Evolutionary conservation across 2,888 invertebrate species (phyloP), one percentile per base, ranked within the genome.

Genomic region (Alviniconcha strummeri): DNA sequence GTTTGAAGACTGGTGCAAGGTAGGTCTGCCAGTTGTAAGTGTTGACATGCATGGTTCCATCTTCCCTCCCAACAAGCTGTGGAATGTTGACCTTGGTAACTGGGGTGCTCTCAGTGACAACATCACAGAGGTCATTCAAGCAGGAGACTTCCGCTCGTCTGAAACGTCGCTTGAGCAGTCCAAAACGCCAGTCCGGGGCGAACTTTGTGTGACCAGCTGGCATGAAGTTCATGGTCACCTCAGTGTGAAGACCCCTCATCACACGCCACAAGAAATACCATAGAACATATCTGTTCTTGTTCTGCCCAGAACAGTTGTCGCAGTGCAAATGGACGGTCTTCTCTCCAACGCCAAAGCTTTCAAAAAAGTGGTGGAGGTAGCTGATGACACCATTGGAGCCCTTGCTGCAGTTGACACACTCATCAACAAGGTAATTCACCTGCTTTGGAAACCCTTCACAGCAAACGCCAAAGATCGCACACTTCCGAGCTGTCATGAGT

Each of bases 401-500:
- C 74, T 87, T 86, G 36, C 83, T 85, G 74, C 71, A 60, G 60
- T 52, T 76, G 13, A 83, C 57, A 2, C 83, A 85, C 76, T 90
- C 88, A 80, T 89, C 89, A 75, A 89, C 83, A 11, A 88, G 85
- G 80, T 84, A 90, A 78, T 85, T 86, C 7, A 86, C 80, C 36
- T 85, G 85, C n/a, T 74, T 15, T 4, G 81, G 79, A 11, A 86
- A 9, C 4, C 85, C 87, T 72, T 88, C 88, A 76, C 85, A 85
- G 82, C 84, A 85, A 4, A 89, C 75, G 9, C 88, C 88, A 86
- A 89, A 89, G 11, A 88, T 71, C 15, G 86, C 86, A 84, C 88
- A 88, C 80, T 89, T 89, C 72, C 89, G 83, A 6, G 88, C 88
- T 4, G 86, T 86, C 55, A 85, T 83, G 75, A 89, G 67, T 85